A percentile compares a stretch with the other conserved stretches of the same genome.
These are phyloP conservation scores for Formica aserva DNA, from an alignment of 2,888 invertebrate species.

Conservation along the genomic window DNA sequence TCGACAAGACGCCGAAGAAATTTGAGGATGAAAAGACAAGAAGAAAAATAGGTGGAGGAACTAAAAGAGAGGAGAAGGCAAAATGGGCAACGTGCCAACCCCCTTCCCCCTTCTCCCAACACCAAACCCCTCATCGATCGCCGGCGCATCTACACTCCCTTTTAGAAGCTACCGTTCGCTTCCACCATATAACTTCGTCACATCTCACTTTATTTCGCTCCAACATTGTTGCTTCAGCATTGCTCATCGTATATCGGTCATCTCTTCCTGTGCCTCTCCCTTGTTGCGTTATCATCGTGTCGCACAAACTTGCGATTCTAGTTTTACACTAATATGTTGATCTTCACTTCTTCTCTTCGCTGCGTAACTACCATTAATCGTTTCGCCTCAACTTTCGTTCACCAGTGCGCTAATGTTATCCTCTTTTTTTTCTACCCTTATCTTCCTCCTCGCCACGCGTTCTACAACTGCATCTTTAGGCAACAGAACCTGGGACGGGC, in stretches of 20 bases:
- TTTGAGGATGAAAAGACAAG: slow-evolving; percentile 50
- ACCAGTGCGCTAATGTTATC: slow-evolving; percentile 10
- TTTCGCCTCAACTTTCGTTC: slow-evolving; percentile 21
- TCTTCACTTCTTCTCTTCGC: slow-evolving; percentile 35
- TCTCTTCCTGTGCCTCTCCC: background rate
- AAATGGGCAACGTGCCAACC: slow-evolving; percentile 74
- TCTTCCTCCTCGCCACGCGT: slow-evolving; percentile 36
- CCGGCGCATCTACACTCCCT: slow-evolving; percentile 29
- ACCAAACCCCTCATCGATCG: slow-evolving; percentile 77
- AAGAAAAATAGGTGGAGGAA: slow-evolving; percentile 56
- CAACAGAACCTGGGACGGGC: slow-evolving; percentile 68
- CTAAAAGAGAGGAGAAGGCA: slow-evolving; percentile 50
- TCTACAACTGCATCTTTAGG: slow-evolving; percentile 29
- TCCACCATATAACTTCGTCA: background rate
- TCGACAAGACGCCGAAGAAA: slow-evolving; percentile 64
- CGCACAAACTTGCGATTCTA: slow-evolving; percentile 47
- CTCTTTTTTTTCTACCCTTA: slow-evolving; percentile 39
- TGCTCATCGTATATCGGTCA: background rate
- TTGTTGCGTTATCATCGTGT: background rate
- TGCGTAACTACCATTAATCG: background rate
- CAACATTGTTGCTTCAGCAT: background rate
- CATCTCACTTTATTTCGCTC: background rate
- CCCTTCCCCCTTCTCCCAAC: slow-evolving; percentile 45
- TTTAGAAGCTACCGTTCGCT: slow-evolving; percentile 13
- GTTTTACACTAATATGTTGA: slow-evolving; percentile 1